Base-by-base conservation (phyloP, 1,140 invertebrate species). In the Colletes latitarsis region DNA sequence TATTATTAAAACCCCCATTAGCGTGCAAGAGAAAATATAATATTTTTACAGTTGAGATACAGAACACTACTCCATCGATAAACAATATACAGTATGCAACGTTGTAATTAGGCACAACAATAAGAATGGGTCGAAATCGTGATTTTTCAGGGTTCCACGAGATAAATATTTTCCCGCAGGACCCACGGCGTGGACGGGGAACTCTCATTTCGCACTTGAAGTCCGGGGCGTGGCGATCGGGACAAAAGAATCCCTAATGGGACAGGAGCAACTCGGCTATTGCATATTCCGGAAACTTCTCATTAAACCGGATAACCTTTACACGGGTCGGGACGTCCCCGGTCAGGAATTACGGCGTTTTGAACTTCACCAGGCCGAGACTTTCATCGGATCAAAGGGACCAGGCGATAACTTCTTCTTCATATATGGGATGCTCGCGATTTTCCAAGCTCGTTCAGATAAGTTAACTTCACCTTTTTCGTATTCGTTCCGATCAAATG, bases 191-290 rank as follows among this genome's bases (percentile, higher is more conserved):
- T 14, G 14, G 58, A 14, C n/a, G n/a, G 5, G 41, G 55, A 71
- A 77, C 46, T 71, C 58, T 71, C 46, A 63, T 77, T 71, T 77
- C 76, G 46, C 58, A 53, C 66, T 77, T 52, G 46, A n/a, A 55
- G 17, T 12, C 12, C 17, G 15, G 39, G n/a, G 17, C 39, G 67
- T 63, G 57, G 14, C 63, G 21, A 30, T 55, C 70, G 41, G 60
- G 39, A 82, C 75, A 78, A 82, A 71, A 78, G 81, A 82, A 82
- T 82, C 10, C 55, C 39, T 78, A 82, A 78, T 73, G 69, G 58
- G 68, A 68, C 30, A 49, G n/a, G n/a, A 62, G 57, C 30, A 71
- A 55, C 60, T 39, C 21, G 10, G 53, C n/a, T 43, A 62, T 70
- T 68, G 68, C 76, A 60, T 67, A 78, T 78, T 78, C 69, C 58